Base-by-base conservation (phyloP, 2,888 invertebrate species). In the Idaea dimidiata region DNA sequence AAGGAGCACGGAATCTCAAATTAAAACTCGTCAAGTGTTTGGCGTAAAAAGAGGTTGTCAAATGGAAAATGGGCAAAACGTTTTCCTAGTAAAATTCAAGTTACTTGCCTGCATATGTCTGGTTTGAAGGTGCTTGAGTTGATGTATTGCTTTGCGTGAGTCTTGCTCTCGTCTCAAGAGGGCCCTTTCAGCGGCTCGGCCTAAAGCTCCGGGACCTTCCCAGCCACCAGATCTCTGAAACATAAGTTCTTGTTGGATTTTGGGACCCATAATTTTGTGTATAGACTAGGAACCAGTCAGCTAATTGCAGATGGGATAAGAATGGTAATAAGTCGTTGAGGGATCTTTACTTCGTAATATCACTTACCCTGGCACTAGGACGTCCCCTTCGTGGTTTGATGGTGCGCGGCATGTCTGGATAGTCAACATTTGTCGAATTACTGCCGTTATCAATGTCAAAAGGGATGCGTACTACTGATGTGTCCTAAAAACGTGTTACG, bases 61-160 rank as follows among this genome's bases (percentile, higher is more conserved):
- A 32, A 8, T 32, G n/a, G 7, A 16, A 6, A 16, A 58, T 18
- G 16, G 17, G 3, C 14, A 17, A 10, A 33, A 54, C 54, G 5
- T 60, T 31, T 7, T 31, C 4, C 24, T 24, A 24, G 18, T 62
- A 31, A 33, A 6, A 43, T 58, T 58, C 31, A n/a, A 0, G 10
- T 54, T 17, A 17, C 14, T 16, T 68, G 90, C 91, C 88, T 92
- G 89, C 86, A 90, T 89, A 61, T 90, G 89, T 60, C 87, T 80
- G 14, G 83, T 84, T 69, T 91, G 91, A 57, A 91, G 71, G 72
- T 89, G 87, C 65, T 91, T 91, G 1, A 92, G 81, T 60, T 91
- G 91, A 66, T 91, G 91, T 66, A 91, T 90, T 55, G 91, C 91
- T 66, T 91, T 91, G 17, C 92, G 82, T 0, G 92, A 91, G 76